Evolutionary conservation across 2,888 invertebrate genomes (phyloP), one percentile per base, ranked within the genome.

Genomic region (Pyrochroa serraticornis): DNA sequence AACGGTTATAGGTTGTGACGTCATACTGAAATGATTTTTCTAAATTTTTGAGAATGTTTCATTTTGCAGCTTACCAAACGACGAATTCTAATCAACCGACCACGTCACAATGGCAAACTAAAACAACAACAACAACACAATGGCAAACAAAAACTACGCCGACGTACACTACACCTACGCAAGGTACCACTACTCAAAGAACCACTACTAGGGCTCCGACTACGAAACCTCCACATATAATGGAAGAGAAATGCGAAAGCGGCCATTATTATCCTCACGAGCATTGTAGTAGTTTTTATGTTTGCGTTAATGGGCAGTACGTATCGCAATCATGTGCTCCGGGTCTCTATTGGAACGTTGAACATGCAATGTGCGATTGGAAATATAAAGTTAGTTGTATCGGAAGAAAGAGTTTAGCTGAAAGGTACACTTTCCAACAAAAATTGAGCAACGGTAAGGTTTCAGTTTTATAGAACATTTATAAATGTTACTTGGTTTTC

Each of bases 211-310:
- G 22, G 22, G 22, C 22, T 22, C 60, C 60, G 10, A 64, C 69
- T 13, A 66, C 66, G 34, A 49, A 62, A 37, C 42, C 52, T 35
- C 60, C 63, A 3, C 43, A 60, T 36, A 9, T 60, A 5, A 42
- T 47, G 22, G 58, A 60, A 37, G 54, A 60, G 43, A 66, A 62
- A 33, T 92, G 92, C 73, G 79, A 80, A n/a, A 84, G 86, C 33
- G 93, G 92, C 0, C 84, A 87, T 6, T 93, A 92, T 75, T 91
- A 90, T 71, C 81, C 88, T 0, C 90, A 90, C 69, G 85, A 87
- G 0, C 83, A 86, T 45, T 93, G 93, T 70, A 86, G 85, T 50
- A 85, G 84, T 68, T 93, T 91, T 77, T 87, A 87, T 70, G 85
- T 93, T 12, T 93, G 93, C 73, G 88, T 90, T 7, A 91, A 92